Evolutionary conservation across 2,888 invertebrate genomes (phyloP), one percentile per base, ranked within the genome.

Genomic region (Cryptus armator): DNA sequence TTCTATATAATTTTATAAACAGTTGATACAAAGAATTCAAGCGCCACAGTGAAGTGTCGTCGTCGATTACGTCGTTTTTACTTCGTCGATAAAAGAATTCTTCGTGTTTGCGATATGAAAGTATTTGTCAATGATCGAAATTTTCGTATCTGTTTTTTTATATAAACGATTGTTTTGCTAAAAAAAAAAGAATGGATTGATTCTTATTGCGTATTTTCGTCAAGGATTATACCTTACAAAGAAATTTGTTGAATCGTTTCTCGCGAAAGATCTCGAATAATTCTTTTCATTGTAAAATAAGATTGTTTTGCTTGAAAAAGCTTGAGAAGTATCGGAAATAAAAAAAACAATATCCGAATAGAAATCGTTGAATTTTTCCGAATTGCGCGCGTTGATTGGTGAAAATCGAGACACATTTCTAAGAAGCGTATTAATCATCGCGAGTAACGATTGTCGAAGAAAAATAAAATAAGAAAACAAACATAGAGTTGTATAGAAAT

Each of bases 401-500:
- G 37, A 37, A 37, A 37, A 37, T 7, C 37, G 37, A 37, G 9
- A 37, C 3, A 4, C 37, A 37, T 37, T 7, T 37, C 5, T 5
- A 7, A 37, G 1, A 37, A 19, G 19, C 19, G 53, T 7, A 53
- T 19, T 16, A 53, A 16, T 53, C 3, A 19, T 19, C 19, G 19
- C 19, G 3, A 10, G 53, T 10, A 53, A 53, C 0, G 16, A 12
- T 19, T 16, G 16, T 53, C 9, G 2, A 19, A 7, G 16, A 7
- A 53, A 53, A 53, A 53, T 10, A 24, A 56, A 56, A 19, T 64
- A 37, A 75, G 5, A 74, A 62, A 46, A 19, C 48, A 10, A n/a
- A 19, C 3, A 62, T 64, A n/a, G 37, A 10, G 64, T 78, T 78
- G 29, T 29, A 46, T 78, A 78, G 70, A 79, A 71, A 79, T 71